Conservation (phyloP, 2,113 vertebrate species). For the Lagopus muta region DNA sequence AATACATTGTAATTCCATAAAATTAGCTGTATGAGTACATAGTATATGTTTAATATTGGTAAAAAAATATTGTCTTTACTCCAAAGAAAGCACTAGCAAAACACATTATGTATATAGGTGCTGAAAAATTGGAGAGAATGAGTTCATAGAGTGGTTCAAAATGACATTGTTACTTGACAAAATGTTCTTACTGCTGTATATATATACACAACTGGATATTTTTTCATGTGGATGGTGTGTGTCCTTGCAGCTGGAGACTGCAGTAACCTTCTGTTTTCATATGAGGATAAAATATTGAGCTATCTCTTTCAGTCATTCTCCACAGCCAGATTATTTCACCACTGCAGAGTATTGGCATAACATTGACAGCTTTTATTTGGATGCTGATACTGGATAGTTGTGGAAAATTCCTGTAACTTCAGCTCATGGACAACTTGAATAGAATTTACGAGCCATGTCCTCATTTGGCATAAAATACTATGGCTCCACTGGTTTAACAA, state of each 20-base stretch:
- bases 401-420: conserved; percentile 70
- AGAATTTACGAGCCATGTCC: conserved; percentile 64
- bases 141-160: conserved; percentile 18
- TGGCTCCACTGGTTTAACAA: conserved; percentile 28
- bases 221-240: not conserved
- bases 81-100: not conserved
- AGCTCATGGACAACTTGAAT: conserved; percentile 54
- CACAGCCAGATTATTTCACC: conserved; percentile 27
- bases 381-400: conserved; percentile 40
- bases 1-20: not conserved
- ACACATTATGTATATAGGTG: not conserved
- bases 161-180: not conserved
- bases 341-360: conserved; percentile 39
- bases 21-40: not conserved
- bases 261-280: not conserved
- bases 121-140: conserved; percentile 6
- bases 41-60: not conserved
- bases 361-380: conserved; percentile 49
- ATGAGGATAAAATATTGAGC: not conserved
- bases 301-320: conserved; percentile 32
- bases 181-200: not conserved
- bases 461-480: conserved; percentile 46
- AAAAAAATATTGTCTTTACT: not conserved
- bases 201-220: not conserved
- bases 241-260: not conserved